Evolutionary conservation across 2,888 invertebrate species (phyloP).

Genomic region (Caenorhabditis sp.): DNA sequence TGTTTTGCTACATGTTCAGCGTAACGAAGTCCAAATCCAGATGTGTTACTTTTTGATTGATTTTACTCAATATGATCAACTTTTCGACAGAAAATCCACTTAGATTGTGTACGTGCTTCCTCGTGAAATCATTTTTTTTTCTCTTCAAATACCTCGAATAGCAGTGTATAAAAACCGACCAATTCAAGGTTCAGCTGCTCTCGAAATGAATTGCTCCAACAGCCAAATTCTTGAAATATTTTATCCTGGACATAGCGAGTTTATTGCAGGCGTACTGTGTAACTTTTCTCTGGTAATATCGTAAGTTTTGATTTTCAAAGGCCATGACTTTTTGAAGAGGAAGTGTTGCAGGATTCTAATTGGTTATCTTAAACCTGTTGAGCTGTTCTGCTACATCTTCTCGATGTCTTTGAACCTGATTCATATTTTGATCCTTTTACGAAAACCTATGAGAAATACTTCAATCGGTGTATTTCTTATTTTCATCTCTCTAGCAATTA

Average conservation of each 20-base stretch:
- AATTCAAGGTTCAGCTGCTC: background rate
- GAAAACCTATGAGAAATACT: conserved; percentile 1
- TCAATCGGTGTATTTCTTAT: background rate
- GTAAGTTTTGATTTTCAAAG: background rate
- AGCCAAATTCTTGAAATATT: background rate
- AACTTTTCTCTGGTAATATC: background rate
- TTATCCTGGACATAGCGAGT: background rate
- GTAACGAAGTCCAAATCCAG: too few species aligned
- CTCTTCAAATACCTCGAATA: too few species aligned
- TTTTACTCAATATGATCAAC: too few species aligned
- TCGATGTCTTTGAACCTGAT: background rate
- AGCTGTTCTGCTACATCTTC: background rate
- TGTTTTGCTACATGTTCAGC: too few species aligned
- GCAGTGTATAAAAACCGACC: background rate
- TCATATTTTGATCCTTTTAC: background rate
- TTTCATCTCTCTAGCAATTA: conserved; percentile 1
- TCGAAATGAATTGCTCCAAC: background rate
- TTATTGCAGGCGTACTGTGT: background rate
- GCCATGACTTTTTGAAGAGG: background rate
- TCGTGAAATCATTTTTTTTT: too few species aligned
- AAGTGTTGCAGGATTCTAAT: background rate
- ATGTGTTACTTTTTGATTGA: too few species aligned
- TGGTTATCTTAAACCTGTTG: background rate
- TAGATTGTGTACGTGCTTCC: too few species aligned
- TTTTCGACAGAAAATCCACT: too few species aligned